These are phyloP conservation scores for Augochlora pura DNA, from an alignment of 1,140 invertebrate genomes.

Conservation along the genomic window DNA sequence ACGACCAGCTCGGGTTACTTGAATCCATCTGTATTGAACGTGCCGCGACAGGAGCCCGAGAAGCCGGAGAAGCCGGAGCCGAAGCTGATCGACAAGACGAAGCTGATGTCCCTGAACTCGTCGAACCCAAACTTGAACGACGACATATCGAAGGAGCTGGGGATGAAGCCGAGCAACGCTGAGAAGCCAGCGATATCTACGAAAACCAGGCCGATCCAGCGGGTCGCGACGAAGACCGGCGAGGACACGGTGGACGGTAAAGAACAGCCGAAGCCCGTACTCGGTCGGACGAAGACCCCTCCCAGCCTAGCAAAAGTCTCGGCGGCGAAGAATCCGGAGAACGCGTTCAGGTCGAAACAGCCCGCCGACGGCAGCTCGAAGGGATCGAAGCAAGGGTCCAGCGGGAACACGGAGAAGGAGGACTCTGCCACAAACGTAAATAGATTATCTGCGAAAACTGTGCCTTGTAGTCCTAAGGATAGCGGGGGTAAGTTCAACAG, in stretches of 20 bases:
- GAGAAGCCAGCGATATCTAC: constrained; percentile 28
- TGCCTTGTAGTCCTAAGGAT: constrained; percentile 69
- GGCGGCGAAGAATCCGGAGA: constrained; percentile 39
- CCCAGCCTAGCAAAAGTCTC: constrained; percentile 59
- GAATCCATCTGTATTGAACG: constrained; percentile 85
- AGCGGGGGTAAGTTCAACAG: constrained; percentile 80
- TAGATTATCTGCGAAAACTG: constrained; percentile 62
- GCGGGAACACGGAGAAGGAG: constrained; percentile 39
- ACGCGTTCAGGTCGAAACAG: constrained; percentile 28
- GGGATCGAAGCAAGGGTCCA: constrained; percentile 26
- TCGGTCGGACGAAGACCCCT: constrained; percentile 71
- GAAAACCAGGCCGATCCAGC: constrained; percentile 10
- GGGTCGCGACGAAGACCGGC: constrained; percentile 21
- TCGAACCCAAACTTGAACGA: constrained; percentile 65
- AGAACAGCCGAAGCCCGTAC: constrained; percentile 49
- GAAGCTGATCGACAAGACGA: constrained; percentile 11
- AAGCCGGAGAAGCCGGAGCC: neutral
- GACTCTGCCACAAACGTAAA: constrained; percentile 45
- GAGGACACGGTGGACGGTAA: constrained; percentile 49
- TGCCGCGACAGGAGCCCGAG: constrained; percentile 29
- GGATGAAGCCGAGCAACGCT: constrained; percentile 52
- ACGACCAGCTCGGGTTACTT: constrained; percentile 87
- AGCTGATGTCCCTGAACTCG: constrained; percentile 39
- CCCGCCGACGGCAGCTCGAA: constrained; percentile 48
- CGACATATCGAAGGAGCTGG: constrained; percentile 66